Evolutionary conservation across 2,797 vertebrate species (phyloP), one percentile per base, ranked within the genome.

Genomic region (Sebastes vulpes): DNA sequence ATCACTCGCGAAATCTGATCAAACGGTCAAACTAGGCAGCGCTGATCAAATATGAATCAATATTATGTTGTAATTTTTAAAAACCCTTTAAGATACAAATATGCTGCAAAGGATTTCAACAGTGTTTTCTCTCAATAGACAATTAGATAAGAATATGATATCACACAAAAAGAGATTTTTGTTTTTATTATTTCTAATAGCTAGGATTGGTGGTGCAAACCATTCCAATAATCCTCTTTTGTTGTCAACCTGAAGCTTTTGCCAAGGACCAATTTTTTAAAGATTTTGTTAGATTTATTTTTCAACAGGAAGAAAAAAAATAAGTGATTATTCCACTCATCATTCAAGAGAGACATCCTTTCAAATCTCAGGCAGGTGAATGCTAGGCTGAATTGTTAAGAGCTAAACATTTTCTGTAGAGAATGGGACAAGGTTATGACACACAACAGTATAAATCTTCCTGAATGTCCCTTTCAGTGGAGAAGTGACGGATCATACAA

Each of bases 321-420:
- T 28, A 16, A 28, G 14, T 21, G 2, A 50, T 69, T 7, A 31
- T 21, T 56, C 59, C 2, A 4, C 21, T 38, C 48, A 38, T 25
- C 26, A 6, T 73, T 79, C 29, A 60, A 20, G 29, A 29, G 61
- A 42, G 31, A 6, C 20, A 7, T 56, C 16, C 25, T 65, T 16
- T 26, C 2, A 57, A 48, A 64, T 68, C 18, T 21, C 5, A 42
- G 58, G 26, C 26, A 60, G 53, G 72, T 64, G 38, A 66, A 69
- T 25, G 35, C 18, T 25, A 5, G n/a, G 32, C 21, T 42, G 63
- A 35, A 61, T 59, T 60, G 50, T 72, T 56, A 58, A 35, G 54
- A 64, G 20, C 56, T 72, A 29, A 77, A 72, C 52, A 70, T 75
- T 72, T 29, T 77, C 42, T 65, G 9, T 16, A 20, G 38, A 42